Conservation (phyloP, 2,113 vertebrate genomes). For the Notothenia rossii region DNA sequence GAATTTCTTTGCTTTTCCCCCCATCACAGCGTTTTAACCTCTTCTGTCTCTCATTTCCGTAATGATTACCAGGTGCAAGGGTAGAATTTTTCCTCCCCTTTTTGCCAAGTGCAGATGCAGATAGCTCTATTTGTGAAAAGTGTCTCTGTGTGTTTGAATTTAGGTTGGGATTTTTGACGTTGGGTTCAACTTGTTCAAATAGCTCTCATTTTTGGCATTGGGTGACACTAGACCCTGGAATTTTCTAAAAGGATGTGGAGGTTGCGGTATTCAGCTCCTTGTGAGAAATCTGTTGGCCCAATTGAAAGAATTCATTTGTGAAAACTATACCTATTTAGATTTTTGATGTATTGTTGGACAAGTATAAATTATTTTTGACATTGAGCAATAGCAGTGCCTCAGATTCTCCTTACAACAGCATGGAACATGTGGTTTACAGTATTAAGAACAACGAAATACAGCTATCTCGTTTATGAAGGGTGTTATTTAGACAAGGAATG, state of each 20-base stretch:
- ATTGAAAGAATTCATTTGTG: conserved; percentile 43
- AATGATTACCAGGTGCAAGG: conserved; percentile 83
- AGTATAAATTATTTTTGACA: conserved; percentile 42
- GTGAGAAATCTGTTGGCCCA: conserved; percentile 29
- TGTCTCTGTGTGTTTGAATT: conserved; percentile 81
- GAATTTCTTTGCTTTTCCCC: conserved; percentile 84
- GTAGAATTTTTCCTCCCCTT: conserved; percentile 66
- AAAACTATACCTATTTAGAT: conserved; percentile 43
- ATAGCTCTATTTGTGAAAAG: conserved; percentile 80
- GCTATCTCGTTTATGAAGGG: conserved; percentile 10
- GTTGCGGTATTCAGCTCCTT: conserved; percentile 45
- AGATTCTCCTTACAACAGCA: neutral
- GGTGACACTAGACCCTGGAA: conserved; percentile 54
- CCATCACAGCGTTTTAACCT: conserved; percentile 80
- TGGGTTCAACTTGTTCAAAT: conserved; percentile 62
- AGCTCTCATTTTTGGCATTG: conserved; percentile 62
- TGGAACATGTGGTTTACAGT: conserved; percentile 26
- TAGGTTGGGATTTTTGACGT: conserved; percentile 68
- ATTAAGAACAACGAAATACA: conserved; percentile 11
- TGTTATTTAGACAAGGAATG: conserved; percentile 1
- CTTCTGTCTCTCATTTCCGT: conserved; percentile 84
- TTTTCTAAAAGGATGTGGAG: conserved; percentile 50
- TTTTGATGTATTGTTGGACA: conserved; percentile 39
- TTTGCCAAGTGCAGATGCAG: conserved; percentile 76
- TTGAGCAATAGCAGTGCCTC: conserved; percentile 23